Conservation (phyloP, 2,113 vertebrate species). For the Brevimyrus niger region DNA sequence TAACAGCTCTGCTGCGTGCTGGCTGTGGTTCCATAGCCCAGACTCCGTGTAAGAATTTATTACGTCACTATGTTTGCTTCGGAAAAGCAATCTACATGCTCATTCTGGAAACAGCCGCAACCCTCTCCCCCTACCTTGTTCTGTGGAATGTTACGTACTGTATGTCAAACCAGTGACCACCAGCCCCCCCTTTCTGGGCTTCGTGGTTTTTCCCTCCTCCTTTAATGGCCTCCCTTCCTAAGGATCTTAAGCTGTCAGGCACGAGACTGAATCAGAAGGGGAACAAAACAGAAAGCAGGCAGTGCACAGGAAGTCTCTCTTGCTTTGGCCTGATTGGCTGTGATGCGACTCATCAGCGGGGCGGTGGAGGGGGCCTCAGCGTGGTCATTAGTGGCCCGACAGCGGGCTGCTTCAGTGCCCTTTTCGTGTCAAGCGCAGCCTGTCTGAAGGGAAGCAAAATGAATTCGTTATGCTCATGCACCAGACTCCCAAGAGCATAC, state of each 20-base stretch:
- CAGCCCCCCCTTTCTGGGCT: background rate
- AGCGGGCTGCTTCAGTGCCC: background rate
- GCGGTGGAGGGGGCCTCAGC: background rate
- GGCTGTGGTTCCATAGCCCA: background rate
- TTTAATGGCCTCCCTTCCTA: background rate
- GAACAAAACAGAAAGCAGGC: background rate
- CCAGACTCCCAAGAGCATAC: background rate
- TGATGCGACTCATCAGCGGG: background rate
- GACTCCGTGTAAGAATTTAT: background rate
- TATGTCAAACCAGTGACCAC: background rate
- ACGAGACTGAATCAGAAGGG: background rate
- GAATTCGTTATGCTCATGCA: background rate
- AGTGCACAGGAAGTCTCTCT: background rate
- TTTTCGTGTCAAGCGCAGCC: background rate
- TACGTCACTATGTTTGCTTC: background rate
- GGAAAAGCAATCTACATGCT: background rate
- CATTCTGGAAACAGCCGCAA: background rate
- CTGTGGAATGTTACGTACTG: background rate
- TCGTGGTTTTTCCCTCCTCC: background rate
- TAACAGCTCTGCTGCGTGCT: background rate
- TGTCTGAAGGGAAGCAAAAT: background rate
- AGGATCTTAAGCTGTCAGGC: background rate
- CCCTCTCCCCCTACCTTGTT: background rate
- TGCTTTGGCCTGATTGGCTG: background rate
- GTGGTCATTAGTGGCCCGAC: background rate